Base-by-base conservation (phyloP, 2,797 vertebrate genomes). In the Mormyrus hasselquistii region DNA sequence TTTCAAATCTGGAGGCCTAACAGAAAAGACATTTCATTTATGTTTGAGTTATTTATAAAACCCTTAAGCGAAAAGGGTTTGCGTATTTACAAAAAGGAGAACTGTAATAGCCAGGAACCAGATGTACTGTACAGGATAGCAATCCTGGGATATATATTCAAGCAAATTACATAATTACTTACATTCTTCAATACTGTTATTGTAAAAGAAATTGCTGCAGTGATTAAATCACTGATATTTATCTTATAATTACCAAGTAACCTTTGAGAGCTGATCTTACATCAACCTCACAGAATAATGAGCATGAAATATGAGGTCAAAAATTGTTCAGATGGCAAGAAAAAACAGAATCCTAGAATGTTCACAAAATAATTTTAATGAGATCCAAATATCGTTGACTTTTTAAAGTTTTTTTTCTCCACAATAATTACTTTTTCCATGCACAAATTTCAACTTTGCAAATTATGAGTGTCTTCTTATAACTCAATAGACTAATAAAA, bases 151-250 rank as follows among this genome's bases (percentile, higher is more conserved):
- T 97, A 98, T 79, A 44, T 79, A 44, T 97, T 96, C 95, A 95
- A 96, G 95, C 96, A 98, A 98, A 98, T 99, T 96, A 97, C 97
- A 97, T 98, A 98, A 99, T 98, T 95, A 91, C 97, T 96, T 95
- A 96, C 97, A 97, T 97, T 97, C 95, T 96, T 96, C 98, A 99
- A 99, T 97, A 95, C 92, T 97, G 97, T 98, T 98, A 98, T 97
- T 96, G 96, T 96, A 95, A 97, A 97, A 98, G 96, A 97, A 98
- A 99, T 98, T 96, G 97, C 97, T 94, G 95, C 90, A 93, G 94
- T 97, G 97, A 99, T 98, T 97, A 96, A 97, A 98, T 98, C 97
- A 98, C 96, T 93, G 97, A 98, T 98, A 98, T 98, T 98, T 98
- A 98, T 99, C 97, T 96, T 95, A 95, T 98, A 98, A 99, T 98